Conservation (phyloP, 2,113 vertebrate species). For the Clarias gariepinus region DNA sequence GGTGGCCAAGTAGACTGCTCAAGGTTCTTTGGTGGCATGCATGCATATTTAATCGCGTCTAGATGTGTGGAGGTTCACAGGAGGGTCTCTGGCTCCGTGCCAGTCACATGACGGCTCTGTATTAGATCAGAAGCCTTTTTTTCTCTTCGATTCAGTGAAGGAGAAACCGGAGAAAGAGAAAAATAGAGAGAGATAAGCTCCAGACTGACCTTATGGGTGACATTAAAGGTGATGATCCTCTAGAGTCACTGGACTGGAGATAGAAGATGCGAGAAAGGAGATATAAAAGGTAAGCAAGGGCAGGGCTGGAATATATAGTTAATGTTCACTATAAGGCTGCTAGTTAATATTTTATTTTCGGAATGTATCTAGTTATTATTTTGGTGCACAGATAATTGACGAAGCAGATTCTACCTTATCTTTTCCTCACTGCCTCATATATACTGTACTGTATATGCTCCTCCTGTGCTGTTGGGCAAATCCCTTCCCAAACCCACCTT, state of each 20-base stretch:
- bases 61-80: slow-evolving; percentile 46
- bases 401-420: not conserved
- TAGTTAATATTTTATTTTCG: not conserved
- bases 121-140: slow-evolving; percentile 22
- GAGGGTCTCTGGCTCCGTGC: slow-evolving; percentile 34
- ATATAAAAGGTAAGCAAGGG: not conserved
- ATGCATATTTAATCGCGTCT: slow-evolving; percentile 53
- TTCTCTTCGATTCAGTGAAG: not conserved
- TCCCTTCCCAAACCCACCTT: too few species aligned
- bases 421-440: too few species aligned
- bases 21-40: slow-evolving; percentile 37
- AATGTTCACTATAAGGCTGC: not conserved
- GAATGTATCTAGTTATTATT: not conserved
- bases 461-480: too few species aligned
- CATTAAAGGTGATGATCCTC: slow-evolving; percentile 35
- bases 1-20: slow-evolving; percentile 18
- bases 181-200: slow-evolving; percentile 35
- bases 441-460: too few species aligned
- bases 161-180: slow-evolving; percentile 2
- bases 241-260: slow-evolving; percentile 10
- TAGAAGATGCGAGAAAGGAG: not conserved
- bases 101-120: slow-evolving; percentile 15
- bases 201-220: slow-evolving; percentile 39
- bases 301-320: not conserved
- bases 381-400: not conserved